A percentile compares a stretch with the other conserved stretches of the same genome.
Conservation (phyloP, 2,797 vertebrate species). For the Hapalemur alaotrensis region DNA sequence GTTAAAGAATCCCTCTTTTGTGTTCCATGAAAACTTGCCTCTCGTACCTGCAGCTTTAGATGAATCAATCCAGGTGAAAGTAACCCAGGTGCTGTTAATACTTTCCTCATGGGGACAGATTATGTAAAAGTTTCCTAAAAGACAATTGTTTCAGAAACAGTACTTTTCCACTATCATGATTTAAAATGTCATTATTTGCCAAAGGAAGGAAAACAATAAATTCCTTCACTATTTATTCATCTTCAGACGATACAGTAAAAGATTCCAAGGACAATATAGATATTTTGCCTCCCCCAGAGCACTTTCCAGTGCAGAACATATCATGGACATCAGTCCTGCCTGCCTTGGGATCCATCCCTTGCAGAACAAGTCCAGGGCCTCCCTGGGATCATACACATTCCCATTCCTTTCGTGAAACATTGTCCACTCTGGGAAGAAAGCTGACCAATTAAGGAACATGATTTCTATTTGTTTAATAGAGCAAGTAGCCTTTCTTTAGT, state of each 20-base stretch:
- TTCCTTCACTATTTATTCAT: constrained; percentile 66
- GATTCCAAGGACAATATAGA: not conserved
- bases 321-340: not conserved
- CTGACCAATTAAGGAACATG: not conserved
- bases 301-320: not conserved
- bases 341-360: not conserved
- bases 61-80: not conserved
- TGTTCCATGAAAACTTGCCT: not conserved
- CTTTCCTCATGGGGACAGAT: not conserved
- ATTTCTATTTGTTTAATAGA: constrained; percentile 15
- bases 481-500: constrained; percentile 1
- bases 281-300: not conserved
- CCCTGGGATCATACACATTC: not conserved
- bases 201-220: constrained; percentile 58
- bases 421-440: constrained; percentile 10
- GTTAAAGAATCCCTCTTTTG: not conserved
- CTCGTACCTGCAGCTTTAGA: not conserved
- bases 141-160: constrained; percentile 36
- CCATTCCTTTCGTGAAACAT: not conserved
- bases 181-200: constrained; percentile 60
- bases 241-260: constrained; percentile 27
- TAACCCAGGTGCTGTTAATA: not conserved
- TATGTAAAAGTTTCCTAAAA: constrained; percentile 6
- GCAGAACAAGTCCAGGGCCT: not conserved
- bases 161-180: constrained; percentile 56